phyloP scores from a whole-genome alignment of 2,797 vertebrate genomes.

The Diglossa cyanea region DNA sequence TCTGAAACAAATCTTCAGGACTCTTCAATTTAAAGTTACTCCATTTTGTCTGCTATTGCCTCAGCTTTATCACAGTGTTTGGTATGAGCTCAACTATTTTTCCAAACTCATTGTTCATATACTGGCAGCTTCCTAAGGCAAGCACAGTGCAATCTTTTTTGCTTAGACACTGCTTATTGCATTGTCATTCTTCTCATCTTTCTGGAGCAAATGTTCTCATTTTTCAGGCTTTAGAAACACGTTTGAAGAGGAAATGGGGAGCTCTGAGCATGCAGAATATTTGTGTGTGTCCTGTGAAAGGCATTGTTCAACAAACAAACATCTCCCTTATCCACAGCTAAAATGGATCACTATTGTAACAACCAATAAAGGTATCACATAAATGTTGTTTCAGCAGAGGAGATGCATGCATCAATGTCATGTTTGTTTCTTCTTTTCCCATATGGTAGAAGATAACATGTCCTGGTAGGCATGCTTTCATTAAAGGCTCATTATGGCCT shows the following conservation, averaged over 20 bases:
- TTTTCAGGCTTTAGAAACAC: background rate
- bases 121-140: background rate
- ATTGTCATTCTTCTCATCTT: background rate
- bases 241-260: background rate
- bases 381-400: conserved; percentile 27
- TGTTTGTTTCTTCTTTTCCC: conserved; percentile 74
- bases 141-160: background rate
- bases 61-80: background rate
- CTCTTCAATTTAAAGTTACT: background rate
- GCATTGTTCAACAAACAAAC: background rate
- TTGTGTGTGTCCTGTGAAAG: background rate
- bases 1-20: background rate
- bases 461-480: conserved; percentile 77
- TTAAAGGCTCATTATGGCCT: conserved; percentile 75
- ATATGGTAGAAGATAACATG: conserved; percentile 70
- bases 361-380: background rate
- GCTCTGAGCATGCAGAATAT: background rate
- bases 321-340: background rate
- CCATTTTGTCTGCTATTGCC: background rate
- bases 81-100: background rate
- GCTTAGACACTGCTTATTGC: background rate
- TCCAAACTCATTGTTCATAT: background rate
- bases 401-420: conserved; percentile 29
- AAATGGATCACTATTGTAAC: conserved; percentile 10
- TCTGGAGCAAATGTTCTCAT: background rate